Evolutionary conservation across 2,797 vertebrate species (phyloP), one percentile per base, ranked within the genome.

Genomic region (Diceros bicornis): DNA sequence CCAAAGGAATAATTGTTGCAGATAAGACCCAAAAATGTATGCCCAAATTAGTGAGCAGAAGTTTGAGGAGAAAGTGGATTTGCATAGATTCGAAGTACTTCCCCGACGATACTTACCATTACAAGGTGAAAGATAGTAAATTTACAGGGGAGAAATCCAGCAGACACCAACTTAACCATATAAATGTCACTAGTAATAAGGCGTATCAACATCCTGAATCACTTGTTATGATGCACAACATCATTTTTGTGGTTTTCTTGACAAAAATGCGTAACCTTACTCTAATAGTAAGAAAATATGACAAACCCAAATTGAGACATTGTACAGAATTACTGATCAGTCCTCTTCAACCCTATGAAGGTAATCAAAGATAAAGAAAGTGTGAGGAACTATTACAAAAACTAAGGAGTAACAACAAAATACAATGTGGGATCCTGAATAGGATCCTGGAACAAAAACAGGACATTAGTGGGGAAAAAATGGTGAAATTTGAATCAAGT

Each of bases 351-450:
- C 52, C 50, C 7, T 75, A 47, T 47, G 44, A 78, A 89, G 37
- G 17, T 69, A 27, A 20, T 66, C 23, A 77, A 68, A 84, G 25
- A 77, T 37, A 87, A 91, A 23, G 37, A 32, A 71, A 89, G 20
- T 11, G 6, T 71, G 25, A 86, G 25, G 52, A 84, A 88, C 25
- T 9, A 0, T 81, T 92, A 81, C 9, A 81, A n/a, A 88, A 94
- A 89, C 74, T 57, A 77, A 89, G 66, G 89, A 68, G 18, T 75
- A 50, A 93, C 13, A 82, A 29, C 41, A 59, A 90, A 90, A 62
- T 66, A 75, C 32, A 86, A 34, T 44, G 7, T 62, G 23, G 64
- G 18, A 52, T 50, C 68, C 69, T 74, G n/a, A 23, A 34, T 32
- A 41, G 77, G 7, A n/a, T 52, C 27, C 55, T 83, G 27, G 52